Evolutionary conservation across 2,113 vertebrate species (phyloP).

Genomic region (Pantherophis guttatus): DNA sequence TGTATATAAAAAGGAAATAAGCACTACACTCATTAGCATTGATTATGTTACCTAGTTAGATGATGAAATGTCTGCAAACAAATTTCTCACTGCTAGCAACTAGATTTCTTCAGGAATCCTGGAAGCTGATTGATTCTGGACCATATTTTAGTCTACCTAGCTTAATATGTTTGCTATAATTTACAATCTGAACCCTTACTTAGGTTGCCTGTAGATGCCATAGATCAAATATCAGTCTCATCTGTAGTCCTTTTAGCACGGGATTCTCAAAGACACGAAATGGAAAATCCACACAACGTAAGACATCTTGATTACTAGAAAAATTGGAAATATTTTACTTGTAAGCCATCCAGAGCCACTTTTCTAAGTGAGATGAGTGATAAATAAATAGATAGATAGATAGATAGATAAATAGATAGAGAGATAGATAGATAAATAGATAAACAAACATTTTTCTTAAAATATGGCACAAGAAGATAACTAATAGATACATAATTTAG

Average conservation of each 20-base stretch:
- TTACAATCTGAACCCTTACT: neutral
- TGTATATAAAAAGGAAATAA: neutral
- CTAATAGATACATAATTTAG: neutral
- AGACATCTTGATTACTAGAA: neutral
- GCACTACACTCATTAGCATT: neutral
- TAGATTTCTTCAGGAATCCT: neutral
- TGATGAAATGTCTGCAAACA: neutral
- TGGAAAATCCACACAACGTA: neutral
- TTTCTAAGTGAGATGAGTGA: no score
- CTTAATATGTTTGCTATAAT: neutral
- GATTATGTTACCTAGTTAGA: neutral
- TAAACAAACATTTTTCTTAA: no score
- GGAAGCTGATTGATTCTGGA: neutral
- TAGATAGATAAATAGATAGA: no score
- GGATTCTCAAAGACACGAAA: neutral
- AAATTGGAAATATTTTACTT: neutral
- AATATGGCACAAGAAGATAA: neutral
- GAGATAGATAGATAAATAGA: no score
- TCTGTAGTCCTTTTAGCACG: neutral
- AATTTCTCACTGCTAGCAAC: neutral
- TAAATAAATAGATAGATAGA: no score
- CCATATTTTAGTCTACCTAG: neutral
- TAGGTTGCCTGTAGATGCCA: neutral
- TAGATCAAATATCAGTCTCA: neutral
- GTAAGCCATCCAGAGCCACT: no score